Evolutionary conservation across 2,888 invertebrate species (phyloP), one percentile per base, ranked within the genome.

Genomic region (Teleiodes luculella): DNA sequence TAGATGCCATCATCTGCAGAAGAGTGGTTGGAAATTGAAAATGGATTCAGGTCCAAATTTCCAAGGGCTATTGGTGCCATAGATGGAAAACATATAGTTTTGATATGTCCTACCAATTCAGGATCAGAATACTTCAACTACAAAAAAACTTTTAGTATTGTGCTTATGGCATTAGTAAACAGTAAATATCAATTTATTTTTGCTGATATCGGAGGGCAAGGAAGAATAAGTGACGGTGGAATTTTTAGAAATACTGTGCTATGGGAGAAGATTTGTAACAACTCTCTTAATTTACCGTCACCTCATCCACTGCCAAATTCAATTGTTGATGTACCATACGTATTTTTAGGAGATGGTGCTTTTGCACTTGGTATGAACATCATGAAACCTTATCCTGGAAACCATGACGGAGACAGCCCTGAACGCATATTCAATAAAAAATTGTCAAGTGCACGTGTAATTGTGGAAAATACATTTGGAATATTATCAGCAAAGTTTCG

Each of bases 381-480:
- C 57, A 56, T 54, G 48, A 53, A 33, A 14, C 13, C 30, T 13
- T 30, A 6, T 46, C 46, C 46, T 46, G 33, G 52, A 28, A 28
- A 28, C 45, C 37, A 61, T 10, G 11, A 28, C 14, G 13, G 8
- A 30, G n/a, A 13, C n/a, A 30, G 13, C 13, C 2, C 6, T 8
- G 31, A 46, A 55, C 35, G 57, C 14, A 47, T 43, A 41, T 61
- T 57, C 53, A 63, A 54, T 39, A 7, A 52, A 33, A 24, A 52
- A 30, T 18, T 55, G 20, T 58, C 54, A 13, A 39, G 46, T 11
- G 37, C 56, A 33, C 56, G 63, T 0, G 59, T 63, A 18, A 58
- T 63, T 8, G 63, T 67, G 8, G 64, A 67, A 60, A 64, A 64
- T 43, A 54, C 54, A 10, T 60, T 64, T 52, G 63, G 62, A 7